Evolutionary conservation across 2,797 vertebrate species (phyloP).

Genomic region (Esox masquinongy): DNA sequence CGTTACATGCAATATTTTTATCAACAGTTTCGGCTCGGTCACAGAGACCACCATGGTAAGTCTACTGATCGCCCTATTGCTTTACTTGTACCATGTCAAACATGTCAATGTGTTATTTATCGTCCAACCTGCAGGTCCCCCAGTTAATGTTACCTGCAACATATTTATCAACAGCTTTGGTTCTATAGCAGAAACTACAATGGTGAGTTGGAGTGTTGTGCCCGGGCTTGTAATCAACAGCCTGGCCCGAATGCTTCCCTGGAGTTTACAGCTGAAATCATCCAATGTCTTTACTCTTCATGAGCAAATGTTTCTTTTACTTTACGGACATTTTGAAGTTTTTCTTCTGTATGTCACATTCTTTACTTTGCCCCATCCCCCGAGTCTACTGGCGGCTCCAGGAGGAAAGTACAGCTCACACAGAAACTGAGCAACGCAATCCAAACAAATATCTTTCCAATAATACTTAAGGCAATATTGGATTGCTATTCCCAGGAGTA

Average conservation of each 20-base stretch:
- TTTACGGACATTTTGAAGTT: slow-evolving; percentile 5
- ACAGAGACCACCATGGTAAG: slow-evolving; percentile 97
- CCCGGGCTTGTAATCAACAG: slow-evolving; percentile 71
- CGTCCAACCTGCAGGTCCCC: slow-evolving; percentile 95
- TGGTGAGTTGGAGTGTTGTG: slow-evolving; percentile 89
- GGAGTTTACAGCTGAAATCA: slow-evolving; percentile 38
- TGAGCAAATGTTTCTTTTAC: neutral
- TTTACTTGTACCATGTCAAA: slow-evolving; percentile 78
- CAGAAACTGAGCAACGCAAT: neutral
- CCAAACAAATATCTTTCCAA: neutral
- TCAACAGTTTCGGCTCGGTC: slow-evolving; percentile 98
- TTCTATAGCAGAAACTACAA: slow-evolving; percentile 98
- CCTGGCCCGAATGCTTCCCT: slow-evolving; percentile 35
- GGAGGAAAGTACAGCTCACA: neutral
- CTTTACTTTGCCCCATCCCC: slow-evolving; percentile 38
- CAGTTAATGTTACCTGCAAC: slow-evolving; percentile 99
- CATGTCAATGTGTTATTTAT: slow-evolving; percentile 90
- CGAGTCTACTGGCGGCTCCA: slow-evolving; percentile 52
- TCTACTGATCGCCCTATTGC: slow-evolving; percentile 70
- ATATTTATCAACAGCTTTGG: slow-evolving; percentile 99
- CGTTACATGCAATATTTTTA: slow-evolving; percentile 99
- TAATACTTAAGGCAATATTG: slow-evolving; percentile 27
- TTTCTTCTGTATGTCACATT: slow-evolving; percentile 11
- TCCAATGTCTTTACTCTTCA: slow-evolving; percentile 29
- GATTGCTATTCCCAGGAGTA: slow-evolving; percentile 26